phyloP scores from a whole-genome alignment of 2,888 invertebrate genomes.

The Pseudeuparius sepicola region DNA sequence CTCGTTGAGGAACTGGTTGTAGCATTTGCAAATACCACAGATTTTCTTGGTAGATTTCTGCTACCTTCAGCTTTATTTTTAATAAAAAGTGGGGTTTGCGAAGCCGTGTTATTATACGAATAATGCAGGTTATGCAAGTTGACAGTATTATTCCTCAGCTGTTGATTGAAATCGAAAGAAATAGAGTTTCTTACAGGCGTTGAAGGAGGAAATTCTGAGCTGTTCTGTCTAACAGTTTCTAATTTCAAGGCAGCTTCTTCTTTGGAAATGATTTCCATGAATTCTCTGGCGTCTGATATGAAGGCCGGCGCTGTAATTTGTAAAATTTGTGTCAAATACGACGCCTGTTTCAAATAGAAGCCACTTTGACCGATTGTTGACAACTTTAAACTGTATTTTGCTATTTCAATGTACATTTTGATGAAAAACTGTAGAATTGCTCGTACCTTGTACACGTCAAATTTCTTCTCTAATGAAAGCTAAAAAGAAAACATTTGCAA shows the following conservation, averaged over 20 bases:
- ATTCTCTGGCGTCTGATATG: constrained; percentile 35
- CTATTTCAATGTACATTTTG: constrained; percentile 61
- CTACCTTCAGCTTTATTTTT: too few species aligned
- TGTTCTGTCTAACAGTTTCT: constrained; percentile 13
- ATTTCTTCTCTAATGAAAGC: constrained; percentile 33
- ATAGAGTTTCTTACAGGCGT: constrained; percentile 24
- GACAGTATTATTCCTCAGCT: constrained; percentile 19
- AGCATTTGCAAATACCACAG: constrained; percentile 3
- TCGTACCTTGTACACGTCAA: constrained; percentile 51
- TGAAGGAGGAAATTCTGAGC: constrained; percentile 14
- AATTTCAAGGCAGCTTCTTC: constrained; percentile 20
- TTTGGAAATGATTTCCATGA: constrained; percentile 15
- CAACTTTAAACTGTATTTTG: constrained; percentile 52
- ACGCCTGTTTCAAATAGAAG: constrained; percentile 61
- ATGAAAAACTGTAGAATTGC: constrained; percentile 60
- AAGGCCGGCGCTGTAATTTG: constrained; percentile 46
- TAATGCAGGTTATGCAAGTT: constrained; percentile 20
- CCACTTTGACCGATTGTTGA: constrained; percentile 51
- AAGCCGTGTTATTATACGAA: constrained; percentile 13
- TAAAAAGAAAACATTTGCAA: constrained; percentile 16
- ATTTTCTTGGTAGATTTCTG: constrained; percentile 1
- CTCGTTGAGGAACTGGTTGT: too few species aligned
- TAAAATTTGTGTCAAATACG: constrained; percentile 52
- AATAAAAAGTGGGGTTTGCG: too few species aligned
- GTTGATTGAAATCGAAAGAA: constrained; percentile 21